phyloP scores from a whole-genome alignment of 2,888 invertebrate genomes.

The Drosophila hamatofila region DNA sequence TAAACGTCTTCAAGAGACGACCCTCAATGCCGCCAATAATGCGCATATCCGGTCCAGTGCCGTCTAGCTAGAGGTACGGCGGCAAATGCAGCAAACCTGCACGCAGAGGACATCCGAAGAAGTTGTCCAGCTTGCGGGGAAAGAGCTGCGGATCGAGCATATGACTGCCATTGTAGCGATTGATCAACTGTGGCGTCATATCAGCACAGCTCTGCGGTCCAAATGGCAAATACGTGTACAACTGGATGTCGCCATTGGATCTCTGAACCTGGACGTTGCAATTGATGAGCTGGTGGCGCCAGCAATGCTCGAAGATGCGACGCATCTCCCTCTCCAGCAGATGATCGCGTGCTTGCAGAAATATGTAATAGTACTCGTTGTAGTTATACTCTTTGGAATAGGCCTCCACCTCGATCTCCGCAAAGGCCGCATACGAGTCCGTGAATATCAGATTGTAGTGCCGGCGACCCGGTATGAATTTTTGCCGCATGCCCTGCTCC shows the following conservation, averaged over 20 bases:
- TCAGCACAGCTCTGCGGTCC: constrained; percentile 48
- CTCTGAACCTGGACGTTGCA: constrained; percentile 78
- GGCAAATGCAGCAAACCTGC: constrained; percentile 53
- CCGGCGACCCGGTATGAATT: constrained; percentile 50
- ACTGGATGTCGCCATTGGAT: constrained; percentile 62
- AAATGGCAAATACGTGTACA: constrained; percentile 78
- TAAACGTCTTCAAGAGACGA: constrained; percentile 56
- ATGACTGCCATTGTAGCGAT: constrained; percentile 57
- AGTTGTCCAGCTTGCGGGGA: constrained; percentile 68
- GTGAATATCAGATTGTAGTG: constrained; percentile 69
- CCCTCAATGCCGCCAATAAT: constrained; percentile 68
- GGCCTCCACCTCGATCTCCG: constrained; percentile 64
- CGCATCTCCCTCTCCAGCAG: constrained; percentile 64
- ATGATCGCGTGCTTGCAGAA: constrained; percentile 69
- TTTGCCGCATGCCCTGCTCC: constrained; percentile 16
- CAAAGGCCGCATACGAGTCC: constrained; percentile 76
- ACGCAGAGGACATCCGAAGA: constrained; percentile 69
- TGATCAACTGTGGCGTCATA: constrained; percentile 58
- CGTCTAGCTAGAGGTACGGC: constrained; percentile 52
- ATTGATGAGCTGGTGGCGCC: constrained; percentile 75
- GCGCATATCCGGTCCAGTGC: background rate
- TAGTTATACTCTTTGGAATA: constrained; percentile 66
- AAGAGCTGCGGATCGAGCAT: constrained; percentile 58
- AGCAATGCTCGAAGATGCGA: constrained; percentile 75
- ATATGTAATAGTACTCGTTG: constrained; percentile 78